Percentiles rank a stretch among this genome's conserved stretches.
These are phyloP conservation scores for Prunella strophiata DNA, from an alignment of 2,797 vertebrate species.

Conservation along the genomic window DNA sequence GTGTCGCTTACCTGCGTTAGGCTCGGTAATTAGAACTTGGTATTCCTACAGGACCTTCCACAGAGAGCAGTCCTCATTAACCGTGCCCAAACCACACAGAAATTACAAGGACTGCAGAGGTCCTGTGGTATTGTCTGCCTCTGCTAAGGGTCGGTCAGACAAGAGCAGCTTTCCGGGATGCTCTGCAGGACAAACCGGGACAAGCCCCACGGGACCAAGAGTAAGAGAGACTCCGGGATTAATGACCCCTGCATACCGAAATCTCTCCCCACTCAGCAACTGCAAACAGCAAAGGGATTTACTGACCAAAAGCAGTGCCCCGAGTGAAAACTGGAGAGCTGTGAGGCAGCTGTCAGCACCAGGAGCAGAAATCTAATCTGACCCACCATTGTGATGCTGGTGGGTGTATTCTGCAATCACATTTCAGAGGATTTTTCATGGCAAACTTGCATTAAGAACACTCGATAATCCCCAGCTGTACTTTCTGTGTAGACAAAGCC, in stretches of 20 bases:
- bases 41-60: background rate
- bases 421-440: fast-evolving
- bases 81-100: background rate
- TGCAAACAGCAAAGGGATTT: background rate
- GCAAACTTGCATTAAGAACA: background rate
- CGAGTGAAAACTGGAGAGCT: background rate
- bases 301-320: background rate
- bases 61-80: background rate
- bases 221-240: background rate
- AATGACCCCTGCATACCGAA: background rate
- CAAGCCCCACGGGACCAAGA: background rate
- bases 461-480: background rate
- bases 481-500: background rate
- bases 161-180: background rate
- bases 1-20: background rate
- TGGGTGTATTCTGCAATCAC: background rate
- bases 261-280: background rate
- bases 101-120: background rate
- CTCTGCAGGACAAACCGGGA: fast-evolving
- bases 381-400: background rate
- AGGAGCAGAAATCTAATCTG: background rate
- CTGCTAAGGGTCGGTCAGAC: background rate
- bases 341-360: background rate
- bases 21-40: background rate
- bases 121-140: background rate